These are phyloP conservation scores for Chunga burmeisteri DNA, from an alignment of 2,113 vertebrate genomes.

Conservation along the genomic window DNA sequence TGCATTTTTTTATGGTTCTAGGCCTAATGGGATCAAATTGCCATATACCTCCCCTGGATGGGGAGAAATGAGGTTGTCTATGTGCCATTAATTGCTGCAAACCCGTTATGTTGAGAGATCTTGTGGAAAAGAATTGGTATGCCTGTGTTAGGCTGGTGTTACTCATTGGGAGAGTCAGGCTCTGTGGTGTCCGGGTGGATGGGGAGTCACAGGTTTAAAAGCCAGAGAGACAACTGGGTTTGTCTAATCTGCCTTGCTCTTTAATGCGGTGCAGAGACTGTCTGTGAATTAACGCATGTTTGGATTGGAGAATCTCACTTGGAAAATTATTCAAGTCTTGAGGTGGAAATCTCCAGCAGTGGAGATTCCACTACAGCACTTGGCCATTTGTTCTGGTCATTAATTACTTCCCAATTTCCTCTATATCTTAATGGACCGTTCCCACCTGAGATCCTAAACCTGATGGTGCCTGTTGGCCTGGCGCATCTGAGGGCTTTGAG, in stretches of 20 bases:
- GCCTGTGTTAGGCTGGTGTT: background rate
- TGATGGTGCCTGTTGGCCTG: background rate
- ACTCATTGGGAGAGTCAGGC: background rate
- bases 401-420: background rate
- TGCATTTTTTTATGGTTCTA: background rate
- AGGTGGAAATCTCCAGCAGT: background rate
- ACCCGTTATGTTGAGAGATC: background rate
- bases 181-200: background rate
- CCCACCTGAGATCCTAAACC: background rate
- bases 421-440: background rate
- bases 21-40: background rate
- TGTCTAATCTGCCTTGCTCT: background rate
- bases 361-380: background rate
- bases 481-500: background rate
- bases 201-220: background rate
- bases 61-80: rapidly evolving
- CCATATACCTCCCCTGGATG: background rate
- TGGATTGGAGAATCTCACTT: background rate
- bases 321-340: background rate
- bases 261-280: background rate
- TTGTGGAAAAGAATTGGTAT: background rate
- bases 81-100: background rate
- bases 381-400: background rate
- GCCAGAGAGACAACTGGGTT: background rate
- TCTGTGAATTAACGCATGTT: background rate